Percentiles rank a stretch among this genome's conserved stretches.
These are phyloP conservation scores for Zaprionus obscuricornis DNA, from an alignment of 2,888 invertebrate genomes.

Conservation along the genomic window DNA sequence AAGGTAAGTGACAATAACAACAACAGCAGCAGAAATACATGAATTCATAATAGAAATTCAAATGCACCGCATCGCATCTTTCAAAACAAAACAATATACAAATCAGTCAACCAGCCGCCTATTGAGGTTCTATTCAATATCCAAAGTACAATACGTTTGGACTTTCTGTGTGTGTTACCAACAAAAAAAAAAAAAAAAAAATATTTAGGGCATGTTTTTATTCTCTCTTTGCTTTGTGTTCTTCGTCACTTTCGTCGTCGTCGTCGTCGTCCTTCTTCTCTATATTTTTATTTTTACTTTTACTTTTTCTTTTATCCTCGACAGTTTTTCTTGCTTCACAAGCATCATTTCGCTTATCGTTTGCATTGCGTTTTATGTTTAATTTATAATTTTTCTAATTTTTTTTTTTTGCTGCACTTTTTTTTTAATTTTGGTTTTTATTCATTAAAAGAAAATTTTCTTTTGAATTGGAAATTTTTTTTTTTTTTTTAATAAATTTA, in stretches of 20 bases:
- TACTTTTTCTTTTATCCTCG: slow-evolving; percentile 18
- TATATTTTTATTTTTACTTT: background rate
- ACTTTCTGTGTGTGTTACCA: slow-evolving; percentile 52
- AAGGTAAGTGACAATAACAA: slow-evolving; percentile 78
- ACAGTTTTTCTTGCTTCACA: slow-evolving; percentile 8
- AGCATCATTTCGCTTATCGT: slow-evolving; percentile 21
- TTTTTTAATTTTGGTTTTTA: slow-evolving; percentile 14
- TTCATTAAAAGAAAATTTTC: background rate
- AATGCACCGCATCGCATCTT: slow-evolving; percentile 72
- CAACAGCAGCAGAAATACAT: too few relatives aligned
- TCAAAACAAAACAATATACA: slow-evolving; percentile 27
- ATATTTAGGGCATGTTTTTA: slow-evolving; percentile 37
- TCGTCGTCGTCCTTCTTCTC: background rate
- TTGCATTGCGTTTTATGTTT: slow-evolving; percentile 38
- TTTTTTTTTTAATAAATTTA: too few relatives aligned
- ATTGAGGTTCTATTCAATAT: too few relatives aligned
- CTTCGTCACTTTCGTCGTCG: slow-evolving; percentile 19
- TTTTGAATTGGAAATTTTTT: too few relatives aligned
- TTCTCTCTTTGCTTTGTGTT: background rate
- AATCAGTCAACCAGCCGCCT: slow-evolving; percentile 11
- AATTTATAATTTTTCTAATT: background rate
- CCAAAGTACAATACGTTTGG: slow-evolving; percentile 27
- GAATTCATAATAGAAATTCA: slow-evolving; percentile 11
- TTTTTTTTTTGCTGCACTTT: slow-evolving; percentile 18
- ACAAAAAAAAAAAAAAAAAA: background rate